A percentile compares a stretch with the other conserved stretches of the same genome.
Conservation (phyloP, 2,113 vertebrate genomes). For the Psittacula cyanocephala region DNA sequence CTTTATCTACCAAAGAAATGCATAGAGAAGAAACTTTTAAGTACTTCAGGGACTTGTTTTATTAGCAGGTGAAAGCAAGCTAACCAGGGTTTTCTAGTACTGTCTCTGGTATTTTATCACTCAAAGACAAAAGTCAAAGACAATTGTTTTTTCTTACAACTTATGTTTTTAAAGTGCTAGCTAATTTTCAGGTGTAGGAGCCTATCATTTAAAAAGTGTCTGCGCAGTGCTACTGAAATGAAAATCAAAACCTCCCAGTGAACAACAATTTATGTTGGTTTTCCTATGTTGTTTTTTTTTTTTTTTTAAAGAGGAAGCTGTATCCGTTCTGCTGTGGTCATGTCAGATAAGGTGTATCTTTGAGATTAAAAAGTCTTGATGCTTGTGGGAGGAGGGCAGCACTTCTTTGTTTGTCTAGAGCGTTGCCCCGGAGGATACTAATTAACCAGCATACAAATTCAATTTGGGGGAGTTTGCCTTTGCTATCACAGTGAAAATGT, state of each 20-base stretch:
- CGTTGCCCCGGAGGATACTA: background rate
- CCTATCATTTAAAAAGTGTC: background rate
- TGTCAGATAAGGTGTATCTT: background rate
- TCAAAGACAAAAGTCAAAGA: background rate
- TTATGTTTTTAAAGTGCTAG: background rate
- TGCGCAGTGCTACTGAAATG: background rate
- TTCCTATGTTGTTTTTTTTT: background rate
- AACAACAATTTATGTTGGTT: background rate
- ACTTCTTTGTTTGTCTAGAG: background rate
- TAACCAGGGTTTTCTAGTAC: background rate
- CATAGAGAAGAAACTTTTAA: background rate
- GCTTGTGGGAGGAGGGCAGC: background rate
- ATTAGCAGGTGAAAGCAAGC: background rate
- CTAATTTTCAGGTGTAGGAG: background rate
- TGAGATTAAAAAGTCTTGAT: background rate
- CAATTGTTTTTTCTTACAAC: background rate
- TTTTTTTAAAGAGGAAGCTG: background rate
- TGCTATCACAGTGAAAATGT: background rate
- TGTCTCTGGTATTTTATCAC: background rate
- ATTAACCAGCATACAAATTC: constrained; percentile 16
- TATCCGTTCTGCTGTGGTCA: background rate
- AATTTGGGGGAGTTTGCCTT: background rate
- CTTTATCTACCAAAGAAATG: background rate
- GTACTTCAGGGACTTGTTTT: background rate
- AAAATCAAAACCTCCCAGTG: background rate